phyloP scores from a whole-genome alignment of 1,140 invertebrate genomes.

The Drosophila tropicalis region DNA sequence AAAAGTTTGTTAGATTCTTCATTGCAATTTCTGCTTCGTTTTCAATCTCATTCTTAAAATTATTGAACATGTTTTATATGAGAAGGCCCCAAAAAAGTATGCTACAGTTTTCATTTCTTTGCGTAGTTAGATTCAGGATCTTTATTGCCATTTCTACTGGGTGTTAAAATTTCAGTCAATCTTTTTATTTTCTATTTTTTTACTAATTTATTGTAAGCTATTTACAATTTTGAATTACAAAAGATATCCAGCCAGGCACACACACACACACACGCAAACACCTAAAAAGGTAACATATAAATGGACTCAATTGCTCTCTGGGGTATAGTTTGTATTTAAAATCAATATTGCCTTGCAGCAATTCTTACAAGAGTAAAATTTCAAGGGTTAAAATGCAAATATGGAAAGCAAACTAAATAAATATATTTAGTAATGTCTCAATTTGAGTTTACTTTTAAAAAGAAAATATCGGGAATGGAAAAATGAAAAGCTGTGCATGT shows the following conservation, averaged over 20 bases:
- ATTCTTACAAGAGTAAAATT: constrained; percentile 11
- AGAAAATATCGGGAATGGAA: constrained; percentile 35
- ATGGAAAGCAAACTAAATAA: constrained; percentile 34
- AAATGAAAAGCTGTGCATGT: constrained; percentile 36
- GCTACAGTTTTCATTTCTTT: no score
- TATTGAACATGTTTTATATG: no score
- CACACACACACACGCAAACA: not conserved
- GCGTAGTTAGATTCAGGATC: no score
- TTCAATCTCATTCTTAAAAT: no score
- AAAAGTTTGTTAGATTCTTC: no score
- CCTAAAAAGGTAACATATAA: constrained; percentile 25
- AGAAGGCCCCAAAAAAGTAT: no score
- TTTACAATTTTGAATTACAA: constrained; percentile 36
- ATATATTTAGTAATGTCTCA: constrained; percentile 33
- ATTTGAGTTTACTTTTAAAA: constrained; percentile 35
- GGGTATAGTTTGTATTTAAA: constrained; percentile 54
- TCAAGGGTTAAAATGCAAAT: constrained; percentile 26
- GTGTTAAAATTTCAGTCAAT: no score
- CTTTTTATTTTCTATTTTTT: no score
- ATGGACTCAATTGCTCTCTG: constrained; percentile 42
- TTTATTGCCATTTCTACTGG: no score
- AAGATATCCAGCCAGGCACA: constrained; percentile 26
- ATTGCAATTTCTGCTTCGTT: no score
- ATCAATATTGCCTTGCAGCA: constrained; percentile 45
- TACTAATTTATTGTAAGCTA: constrained; percentile 7